Evolutionary conservation across 2,888 invertebrate genomes (phyloP).

Genomic region (Portevinia maculata): DNA sequence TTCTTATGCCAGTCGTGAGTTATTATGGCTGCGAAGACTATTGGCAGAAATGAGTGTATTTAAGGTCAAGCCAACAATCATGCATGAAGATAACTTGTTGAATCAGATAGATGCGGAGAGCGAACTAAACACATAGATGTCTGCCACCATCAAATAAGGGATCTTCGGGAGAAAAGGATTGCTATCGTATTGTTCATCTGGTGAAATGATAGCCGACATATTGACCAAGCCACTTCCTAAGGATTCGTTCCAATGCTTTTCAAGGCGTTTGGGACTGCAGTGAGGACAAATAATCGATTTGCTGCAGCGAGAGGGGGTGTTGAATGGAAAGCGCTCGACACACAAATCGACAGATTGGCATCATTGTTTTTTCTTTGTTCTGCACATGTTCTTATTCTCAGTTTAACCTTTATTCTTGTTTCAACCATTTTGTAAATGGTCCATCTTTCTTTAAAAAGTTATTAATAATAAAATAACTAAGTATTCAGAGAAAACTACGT

Average conservation of each 20-base stretch:
- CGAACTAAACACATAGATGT: conserved; percentile 5
- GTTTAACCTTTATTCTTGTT: too few species aligned
- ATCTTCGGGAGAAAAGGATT: too few species aligned
- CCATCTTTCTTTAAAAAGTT: too few species aligned
- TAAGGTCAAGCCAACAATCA: not conserved
- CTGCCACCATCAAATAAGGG: conserved; percentile 2
- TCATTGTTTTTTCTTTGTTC: too few species aligned
- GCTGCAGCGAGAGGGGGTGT: not conserved
- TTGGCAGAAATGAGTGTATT: not conserved
- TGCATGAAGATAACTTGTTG: not conserved
- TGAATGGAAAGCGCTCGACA: too few species aligned
- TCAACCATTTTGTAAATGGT: too few species aligned
- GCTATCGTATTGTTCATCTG: not conserved
- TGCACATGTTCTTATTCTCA: too few species aligned
- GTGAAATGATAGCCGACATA: not conserved
- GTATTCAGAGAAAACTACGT: too few species aligned
- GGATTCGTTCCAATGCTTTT: not conserved
- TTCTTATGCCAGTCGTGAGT: conserved; percentile 1
- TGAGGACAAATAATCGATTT: not conserved
- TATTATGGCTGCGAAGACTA: too few species aligned
- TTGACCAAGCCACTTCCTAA: conserved; percentile 4
- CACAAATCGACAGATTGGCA: too few species aligned
- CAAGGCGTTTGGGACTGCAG: not conserved
- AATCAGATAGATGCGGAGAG: not conserved
- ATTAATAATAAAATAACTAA: too few species aligned